phyloP scores from a whole-genome alignment of 2,797 vertebrate genomes.

The Sebastes cheni region DNA sequence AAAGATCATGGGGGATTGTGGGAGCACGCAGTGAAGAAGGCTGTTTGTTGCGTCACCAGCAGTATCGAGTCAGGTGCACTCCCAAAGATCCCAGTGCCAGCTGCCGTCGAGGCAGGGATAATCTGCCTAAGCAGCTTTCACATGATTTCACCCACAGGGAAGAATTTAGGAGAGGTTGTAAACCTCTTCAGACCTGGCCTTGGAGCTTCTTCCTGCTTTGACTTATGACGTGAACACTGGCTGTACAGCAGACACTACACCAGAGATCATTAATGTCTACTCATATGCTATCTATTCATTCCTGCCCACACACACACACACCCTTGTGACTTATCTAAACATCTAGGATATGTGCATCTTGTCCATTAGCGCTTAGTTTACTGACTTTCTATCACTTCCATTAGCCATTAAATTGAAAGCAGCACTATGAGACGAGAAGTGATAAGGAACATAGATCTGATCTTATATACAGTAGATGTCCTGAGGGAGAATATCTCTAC shows the following conservation, averaged over 20 bases:
- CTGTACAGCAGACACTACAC: conserved; percentile 50
- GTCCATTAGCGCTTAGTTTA: conserved; percentile 17
- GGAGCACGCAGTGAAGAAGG: conserved; percentile 62
- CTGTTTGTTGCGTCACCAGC: conserved; percentile 71
- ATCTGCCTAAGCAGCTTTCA: conserved; percentile 85
- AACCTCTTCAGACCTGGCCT: conserved; percentile 74
- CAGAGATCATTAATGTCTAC: background rate
- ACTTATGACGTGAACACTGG: conserved; percentile 48
- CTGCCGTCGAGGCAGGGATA: conserved; percentile 77
- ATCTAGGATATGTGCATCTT: background rate
- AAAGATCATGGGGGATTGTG: conserved; percentile 78
- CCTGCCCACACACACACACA: background rate
- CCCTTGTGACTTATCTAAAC: background rate
- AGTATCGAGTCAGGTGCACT: conserved; percentile 78
- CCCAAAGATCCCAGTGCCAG: conserved; percentile 74
- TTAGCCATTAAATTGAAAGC: conserved; percentile 43
- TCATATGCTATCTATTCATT: conserved; percentile 5
- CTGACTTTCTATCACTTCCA: conserved; percentile 14
- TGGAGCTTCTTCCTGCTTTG: conserved; percentile 67
- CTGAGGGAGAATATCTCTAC: background rate
- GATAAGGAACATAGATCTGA: conserved; percentile 43
- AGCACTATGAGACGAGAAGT: conserved; percentile 4
- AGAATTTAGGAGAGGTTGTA: conserved; percentile 78
- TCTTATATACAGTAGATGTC: conserved; percentile 29
- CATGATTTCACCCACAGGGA: conserved; percentile 76